A percentile compares a stretch with the other conserved stretches of the same genome.
Conservation (phyloP, 92 coral and sea anemone genomes). For the Actinostola sp. region DNA sequence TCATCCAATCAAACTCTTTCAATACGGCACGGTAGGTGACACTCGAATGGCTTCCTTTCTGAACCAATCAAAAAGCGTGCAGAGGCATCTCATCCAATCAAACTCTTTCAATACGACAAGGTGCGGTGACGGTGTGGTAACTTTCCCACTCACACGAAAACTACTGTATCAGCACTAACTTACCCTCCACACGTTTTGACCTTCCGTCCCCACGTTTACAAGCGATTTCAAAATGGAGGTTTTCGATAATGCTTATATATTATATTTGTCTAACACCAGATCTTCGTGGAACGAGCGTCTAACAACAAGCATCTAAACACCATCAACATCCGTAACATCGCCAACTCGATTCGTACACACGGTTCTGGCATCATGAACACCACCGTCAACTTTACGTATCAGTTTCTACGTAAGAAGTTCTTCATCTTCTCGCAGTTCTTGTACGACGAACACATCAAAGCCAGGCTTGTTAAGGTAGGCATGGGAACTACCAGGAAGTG, state of each 20-base stretch:
- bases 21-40: too few species aligned
- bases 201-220: too few species aligned
- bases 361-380: conserved; percentile 99
- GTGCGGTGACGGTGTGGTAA: too few species aligned
- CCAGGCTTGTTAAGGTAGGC: conserved; percentile 92
- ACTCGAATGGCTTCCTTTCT: too few species aligned
- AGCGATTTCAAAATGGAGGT: too few species aligned
- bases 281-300: conserved; percentile 94
- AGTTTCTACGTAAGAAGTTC: conserved; percentile 97
- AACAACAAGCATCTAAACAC: conserved; percentile 98
- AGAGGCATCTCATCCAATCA: too few species aligned
- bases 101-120: too few species aligned
- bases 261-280: conserved; percentile 45
- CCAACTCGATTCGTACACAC: conserved; percentile 98
- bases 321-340: conserved; percentile 96
- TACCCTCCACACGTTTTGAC: too few species aligned
- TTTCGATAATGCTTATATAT: neutral
- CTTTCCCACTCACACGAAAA: too few species aligned
- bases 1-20: too few species aligned
- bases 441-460: conserved; percentile 98
- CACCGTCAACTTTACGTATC: conserved; percentile 96
- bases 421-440: conserved; percentile 98
- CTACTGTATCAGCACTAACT: neutral
- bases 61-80: too few species aligned
- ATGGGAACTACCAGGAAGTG: too few species aligned